Conservation (phyloP, 1,140 invertebrate species). For the Aphidius ervi region DNA sequence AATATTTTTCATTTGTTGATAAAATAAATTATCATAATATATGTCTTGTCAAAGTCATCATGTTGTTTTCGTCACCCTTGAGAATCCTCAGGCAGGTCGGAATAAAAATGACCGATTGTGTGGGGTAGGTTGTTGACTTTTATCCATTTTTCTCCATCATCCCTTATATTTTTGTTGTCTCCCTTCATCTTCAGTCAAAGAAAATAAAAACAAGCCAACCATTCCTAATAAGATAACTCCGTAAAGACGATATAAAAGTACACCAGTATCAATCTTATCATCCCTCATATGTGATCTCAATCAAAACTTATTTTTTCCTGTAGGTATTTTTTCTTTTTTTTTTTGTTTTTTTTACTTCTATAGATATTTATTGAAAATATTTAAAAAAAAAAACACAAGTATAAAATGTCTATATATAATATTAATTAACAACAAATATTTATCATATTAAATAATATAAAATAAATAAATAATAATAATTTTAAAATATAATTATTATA, state of each 20-base stretch:
- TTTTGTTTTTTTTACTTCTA: too few relatives aligned
- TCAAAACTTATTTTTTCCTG: background rate
- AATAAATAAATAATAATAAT: too few relatives aligned
- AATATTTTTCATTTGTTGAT: too few relatives aligned
- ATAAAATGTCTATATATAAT: background rate
- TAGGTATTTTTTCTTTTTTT: too few relatives aligned
- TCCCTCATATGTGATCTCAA: slow-evolving; percentile 4
- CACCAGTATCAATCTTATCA: slow-evolving; percentile 7
- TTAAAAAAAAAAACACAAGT: background rate
- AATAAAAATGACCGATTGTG: slow-evolving; percentile 37
- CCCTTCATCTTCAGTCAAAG: slow-evolving; percentile 6
- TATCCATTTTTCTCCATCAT: slow-evolving; percentile 37
- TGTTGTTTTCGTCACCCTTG: too few relatives aligned
- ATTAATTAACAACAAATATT: too few relatives aligned
- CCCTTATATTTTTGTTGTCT: background rate
- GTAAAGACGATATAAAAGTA: slow-evolving; percentile 17
- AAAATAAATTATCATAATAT: too few relatives aligned
- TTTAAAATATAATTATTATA: too few relatives aligned
- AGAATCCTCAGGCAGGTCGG: background rate
- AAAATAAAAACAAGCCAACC: slow-evolving; percentile 13
- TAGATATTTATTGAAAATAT: too few relatives aligned
- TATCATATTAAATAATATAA: too few relatives aligned
- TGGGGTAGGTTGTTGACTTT: slow-evolving; percentile 45
- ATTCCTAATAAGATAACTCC: slow-evolving; percentile 22
- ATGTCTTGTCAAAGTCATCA: too few relatives aligned